These are phyloP conservation scores for Osedax fenrisi DNA, from an alignment of 2,888 invertebrate species.

Conservation along the genomic window DNA sequence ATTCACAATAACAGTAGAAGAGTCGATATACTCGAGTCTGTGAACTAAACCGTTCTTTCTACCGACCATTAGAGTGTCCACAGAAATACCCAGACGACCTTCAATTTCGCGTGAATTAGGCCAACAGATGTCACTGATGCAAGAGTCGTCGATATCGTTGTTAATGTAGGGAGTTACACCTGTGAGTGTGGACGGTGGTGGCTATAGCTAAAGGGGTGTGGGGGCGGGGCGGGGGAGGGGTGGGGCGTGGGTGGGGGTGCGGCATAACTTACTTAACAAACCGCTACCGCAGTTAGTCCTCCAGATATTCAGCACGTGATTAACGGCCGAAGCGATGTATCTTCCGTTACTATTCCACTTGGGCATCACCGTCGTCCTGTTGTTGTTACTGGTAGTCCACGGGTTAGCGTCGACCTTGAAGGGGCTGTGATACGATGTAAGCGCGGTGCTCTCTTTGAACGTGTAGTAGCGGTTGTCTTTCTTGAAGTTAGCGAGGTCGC, in stretches of 20 bases:
- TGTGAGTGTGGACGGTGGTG: neutral
- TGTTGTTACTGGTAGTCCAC: too few species aligned
- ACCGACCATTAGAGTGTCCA: neutral
- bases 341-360: conserved; percentile 55
- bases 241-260: neutral
- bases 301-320: conserved; percentile 57
- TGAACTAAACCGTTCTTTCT: neutral
- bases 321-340: conserved; percentile 56
- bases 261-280: too few species aligned
- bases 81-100: neutral
- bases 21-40: neutral
- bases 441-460: too few species aligned
- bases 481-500: too few species aligned
- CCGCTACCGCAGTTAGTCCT: too few species aligned
- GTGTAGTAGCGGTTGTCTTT: too few species aligned
- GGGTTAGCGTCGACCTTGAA: too few species aligned
- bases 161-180: neutral
- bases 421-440: too few species aligned
- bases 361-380: too few species aligned
- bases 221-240: neutral
- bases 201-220: neutral
- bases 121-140: neutral
- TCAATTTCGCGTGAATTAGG: neutral
- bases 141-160: neutral
- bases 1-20: neutral